Percentiles rank a stretch among this genome's conserved stretches.
Conservation (phyloP, 2,113 vertebrate species). For the Colius striatus region DNA sequence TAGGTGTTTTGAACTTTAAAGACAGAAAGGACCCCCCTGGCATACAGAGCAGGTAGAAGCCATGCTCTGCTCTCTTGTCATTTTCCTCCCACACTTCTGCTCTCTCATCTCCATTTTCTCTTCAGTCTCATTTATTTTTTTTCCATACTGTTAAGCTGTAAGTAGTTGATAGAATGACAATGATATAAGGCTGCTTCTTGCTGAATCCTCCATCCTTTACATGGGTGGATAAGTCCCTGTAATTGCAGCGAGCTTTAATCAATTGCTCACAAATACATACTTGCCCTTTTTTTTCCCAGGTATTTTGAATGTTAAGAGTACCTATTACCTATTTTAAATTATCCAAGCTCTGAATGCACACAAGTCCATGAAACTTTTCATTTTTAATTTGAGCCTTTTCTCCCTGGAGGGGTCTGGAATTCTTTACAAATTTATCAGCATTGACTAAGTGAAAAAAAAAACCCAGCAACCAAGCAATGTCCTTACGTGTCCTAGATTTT, state of each 20-base stretch:
- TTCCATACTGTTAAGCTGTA: conserved; percentile 27
- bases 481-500: not conserved
- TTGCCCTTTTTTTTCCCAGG: not conserved
- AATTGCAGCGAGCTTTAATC: conserved; percentile 47
- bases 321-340: not conserved
- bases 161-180: conserved; percentile 37
- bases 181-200: conserved; percentile 36
- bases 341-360: not conserved
- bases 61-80: not conserved
- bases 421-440: conserved; percentile 10
- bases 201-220: not conserved
- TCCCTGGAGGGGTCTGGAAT: not conserved
- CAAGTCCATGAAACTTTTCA: not conserved
- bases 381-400: conserved; percentile 42
- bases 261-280: conserved; percentile 20
- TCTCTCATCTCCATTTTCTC: not conserved
- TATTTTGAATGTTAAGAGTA: not conserved
- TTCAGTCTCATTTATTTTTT: conserved; percentile 34
- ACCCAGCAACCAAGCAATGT: not conserved
- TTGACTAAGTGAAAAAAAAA: not conserved
- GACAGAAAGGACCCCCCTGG: not conserved
- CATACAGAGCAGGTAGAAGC: not conserved
- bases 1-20: not conserved
- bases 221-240: conserved; percentile 25
- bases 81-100: conserved; percentile 39